Percentiles rank a stretch among this genome's conserved stretches.
Evolutionary conservation across 23 tunicate genomes (phyloP).

Genomic region (Ciona savignyi): DNA sequence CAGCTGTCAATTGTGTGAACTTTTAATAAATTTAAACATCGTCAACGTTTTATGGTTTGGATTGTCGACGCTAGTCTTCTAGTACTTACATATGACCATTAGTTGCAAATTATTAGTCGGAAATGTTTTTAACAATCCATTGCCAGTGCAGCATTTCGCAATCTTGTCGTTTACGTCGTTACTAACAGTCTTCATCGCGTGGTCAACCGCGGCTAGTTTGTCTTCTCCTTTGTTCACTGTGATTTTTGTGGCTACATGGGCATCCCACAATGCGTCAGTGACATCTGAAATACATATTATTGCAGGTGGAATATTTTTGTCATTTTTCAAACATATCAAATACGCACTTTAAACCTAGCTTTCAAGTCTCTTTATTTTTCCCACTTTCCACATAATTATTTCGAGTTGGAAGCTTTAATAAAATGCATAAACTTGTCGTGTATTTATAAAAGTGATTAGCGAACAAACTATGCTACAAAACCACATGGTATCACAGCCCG

Average conservation of each 20-base stretch:
- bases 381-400: no score
- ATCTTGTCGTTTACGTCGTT: slow-evolving; percentile 57
- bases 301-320: no score
- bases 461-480: no score
- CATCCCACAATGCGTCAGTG: slow-evolving; percentile 43
- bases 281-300: slow-evolving; percentile 23
- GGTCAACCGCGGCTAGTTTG: slow-evolving; percentile 64
- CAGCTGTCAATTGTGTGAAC: slow-evolving; percentile 40
- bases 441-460: no score
- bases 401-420: no score
- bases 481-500: no score
- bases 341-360: no score
- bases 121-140: slow-evolving; percentile 59
- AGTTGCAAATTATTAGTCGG: slow-evolving; percentile 92
- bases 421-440: no score
- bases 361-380: no score
- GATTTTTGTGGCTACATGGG: slow-evolving; percentile 40
- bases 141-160: slow-evolving; percentile 60
- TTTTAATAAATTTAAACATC: background rate
- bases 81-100: slow-evolving; percentile 76
- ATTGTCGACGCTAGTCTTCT: background rate
- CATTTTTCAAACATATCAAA: no score
- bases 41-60: background rate
- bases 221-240: slow-evolving; percentile 22
- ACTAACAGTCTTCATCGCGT: slow-evolving; percentile 65